Conservation (phyloP, 2,888 invertebrate genomes). For the Ceraclea dissimilis region DNA sequence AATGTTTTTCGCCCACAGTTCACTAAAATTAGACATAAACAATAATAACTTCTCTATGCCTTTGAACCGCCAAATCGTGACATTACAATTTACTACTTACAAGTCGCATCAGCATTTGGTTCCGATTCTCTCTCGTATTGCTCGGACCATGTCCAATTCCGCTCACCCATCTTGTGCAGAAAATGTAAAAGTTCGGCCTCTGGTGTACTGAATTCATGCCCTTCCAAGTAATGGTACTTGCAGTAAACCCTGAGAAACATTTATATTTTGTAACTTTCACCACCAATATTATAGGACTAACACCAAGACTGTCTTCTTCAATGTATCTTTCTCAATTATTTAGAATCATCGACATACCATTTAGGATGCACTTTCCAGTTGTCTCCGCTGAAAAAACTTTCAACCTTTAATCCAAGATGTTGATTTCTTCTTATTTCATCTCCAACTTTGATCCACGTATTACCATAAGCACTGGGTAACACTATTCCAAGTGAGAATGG, state of each 20-base stretch:
- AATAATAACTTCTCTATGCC: neutral
- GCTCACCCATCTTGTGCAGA: constrained; percentile 55
- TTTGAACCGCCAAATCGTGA: too few relatives aligned
- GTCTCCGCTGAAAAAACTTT: constrained; percentile 63
- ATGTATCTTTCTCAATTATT: too few relatives aligned
- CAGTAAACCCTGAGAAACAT: constrained; percentile 65
- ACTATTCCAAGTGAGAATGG: constrained; percentile 84
- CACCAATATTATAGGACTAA: too few relatives aligned
- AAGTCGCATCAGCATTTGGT: neutral
- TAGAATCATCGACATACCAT: constrained; percentile 51
- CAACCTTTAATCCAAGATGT: constrained; percentile 60
- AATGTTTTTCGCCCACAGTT: constrained; percentile 58
- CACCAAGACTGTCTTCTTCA: too few relatives aligned
- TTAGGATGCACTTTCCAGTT: constrained; percentile 78
- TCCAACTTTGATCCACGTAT: constrained; percentile 65
- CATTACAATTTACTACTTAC: too few relatives aligned
- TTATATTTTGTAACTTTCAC: too few relatives aligned
- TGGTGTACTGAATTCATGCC: constrained; percentile 63
- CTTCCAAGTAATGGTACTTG: constrained; percentile 76
- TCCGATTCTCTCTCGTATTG: constrained; percentile 47
- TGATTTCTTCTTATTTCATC: constrained; percentile 66
- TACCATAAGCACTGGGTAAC: constrained; percentile 73
- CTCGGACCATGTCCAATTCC: constrained; percentile 55
- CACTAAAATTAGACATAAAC: constrained; percentile 37
- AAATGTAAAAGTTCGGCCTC: constrained; percentile 73